A percentile compares a stretch with the other conserved stretches of the same genome.
These are phyloP conservation scores for Cryptus armator DNA, from an alignment of 2,888 invertebrate species.

Conservation along the genomic window DNA sequence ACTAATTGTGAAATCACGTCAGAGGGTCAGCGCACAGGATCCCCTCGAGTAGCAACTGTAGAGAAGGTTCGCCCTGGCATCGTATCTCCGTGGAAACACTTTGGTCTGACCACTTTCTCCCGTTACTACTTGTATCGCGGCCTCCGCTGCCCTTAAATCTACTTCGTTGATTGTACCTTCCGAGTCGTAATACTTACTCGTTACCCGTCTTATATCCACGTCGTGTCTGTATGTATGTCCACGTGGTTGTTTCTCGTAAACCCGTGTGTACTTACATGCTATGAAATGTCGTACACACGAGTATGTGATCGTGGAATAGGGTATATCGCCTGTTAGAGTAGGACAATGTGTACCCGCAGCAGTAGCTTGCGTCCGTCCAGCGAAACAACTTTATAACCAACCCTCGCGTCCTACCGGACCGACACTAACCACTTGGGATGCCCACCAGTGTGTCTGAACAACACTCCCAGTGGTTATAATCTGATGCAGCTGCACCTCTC, in stretches of 20 bases:
- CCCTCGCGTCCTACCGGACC: neutral
- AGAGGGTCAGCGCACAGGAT: neutral
- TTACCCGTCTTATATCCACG: neutral
- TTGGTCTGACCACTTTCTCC: conserved; percentile 17
- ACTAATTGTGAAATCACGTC: conserved; percentile 8
- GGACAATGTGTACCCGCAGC: neutral
- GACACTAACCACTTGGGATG: neutral
- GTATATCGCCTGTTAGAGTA: neutral
- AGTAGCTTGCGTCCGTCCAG: neutral
- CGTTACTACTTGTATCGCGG: conserved; percentile 20
- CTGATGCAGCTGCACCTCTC: neutral
- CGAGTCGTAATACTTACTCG: neutral
- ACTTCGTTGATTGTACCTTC: neutral
- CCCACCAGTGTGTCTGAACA: neutral
- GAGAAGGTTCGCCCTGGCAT: neutral
- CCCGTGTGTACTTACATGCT: neutral
- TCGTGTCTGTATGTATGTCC: neutral
- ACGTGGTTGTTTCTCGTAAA: neutral
- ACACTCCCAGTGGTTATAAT: neutral
- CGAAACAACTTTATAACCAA: neutral
- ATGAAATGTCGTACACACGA: too few species aligned
- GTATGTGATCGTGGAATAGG: neutral
- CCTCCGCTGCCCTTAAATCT: neutral
- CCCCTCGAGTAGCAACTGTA: neutral
- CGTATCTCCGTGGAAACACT: conserved; percentile 1